Conservation (phyloP, 2,113 vertebrate genomes). For the Callithrix jacchus region DNA sequence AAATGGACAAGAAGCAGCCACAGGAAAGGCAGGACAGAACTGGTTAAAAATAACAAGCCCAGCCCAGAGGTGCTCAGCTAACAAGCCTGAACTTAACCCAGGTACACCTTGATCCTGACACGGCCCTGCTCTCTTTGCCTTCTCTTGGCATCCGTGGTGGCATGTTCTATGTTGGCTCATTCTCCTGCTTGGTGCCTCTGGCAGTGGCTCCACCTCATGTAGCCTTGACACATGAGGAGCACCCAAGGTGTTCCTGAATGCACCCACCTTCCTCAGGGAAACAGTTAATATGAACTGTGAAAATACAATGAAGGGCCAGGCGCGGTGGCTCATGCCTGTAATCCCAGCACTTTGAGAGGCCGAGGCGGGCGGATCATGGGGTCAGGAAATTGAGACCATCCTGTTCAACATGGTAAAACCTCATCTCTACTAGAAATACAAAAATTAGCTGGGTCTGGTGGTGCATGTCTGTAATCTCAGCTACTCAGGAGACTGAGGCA, state of each 20-base stretch:
- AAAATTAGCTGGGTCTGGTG: too few relatives aligned
- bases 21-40: background rate
- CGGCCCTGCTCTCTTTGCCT: background rate
- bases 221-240: rapidly evolving
- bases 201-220: rapidly evolving
- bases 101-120: background rate
- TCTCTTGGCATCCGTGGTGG: background rate
- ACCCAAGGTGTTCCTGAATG: too few relatives aligned
- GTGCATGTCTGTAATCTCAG: too few relatives aligned
- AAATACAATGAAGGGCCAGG: background rate
- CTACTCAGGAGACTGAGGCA: too few relatives aligned
- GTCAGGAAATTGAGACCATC: too few relatives aligned
- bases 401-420: too few relatives aligned
- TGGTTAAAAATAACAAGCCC: background rate
- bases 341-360: too few relatives aligned
- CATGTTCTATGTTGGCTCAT: rapidly evolving
- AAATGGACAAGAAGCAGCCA: background rate
- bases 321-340: too few relatives aligned
- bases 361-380: too few relatives aligned
- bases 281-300: background rate
- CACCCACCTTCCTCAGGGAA: background rate
- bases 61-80: background rate
- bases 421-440: too few relatives aligned
- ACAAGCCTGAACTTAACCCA: background rate
- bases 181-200: background rate